Base-by-base conservation (phyloP, 2,797 vertebrate species). In the Ammospiza maritima region DNA sequence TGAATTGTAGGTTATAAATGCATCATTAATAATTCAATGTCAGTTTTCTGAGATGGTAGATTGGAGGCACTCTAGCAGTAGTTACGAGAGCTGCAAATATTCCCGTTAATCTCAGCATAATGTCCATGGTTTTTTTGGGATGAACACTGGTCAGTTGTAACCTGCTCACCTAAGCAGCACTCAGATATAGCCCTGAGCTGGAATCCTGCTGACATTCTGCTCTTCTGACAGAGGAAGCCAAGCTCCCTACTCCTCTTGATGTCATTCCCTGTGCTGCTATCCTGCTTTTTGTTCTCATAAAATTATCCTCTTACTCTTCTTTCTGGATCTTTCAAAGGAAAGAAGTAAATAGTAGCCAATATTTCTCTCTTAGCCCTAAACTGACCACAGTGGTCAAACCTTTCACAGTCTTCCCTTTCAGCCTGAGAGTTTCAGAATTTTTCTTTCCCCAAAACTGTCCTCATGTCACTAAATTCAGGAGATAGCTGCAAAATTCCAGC, bases 91-190 rank as follows among this genome's bases (percentile, higher is more conserved):
- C 36, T 85, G 51, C 60, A 81, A 90, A 44, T 40, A 40, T 51
- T 80, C 14, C 53, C 16, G 22, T 91, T 82, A 62, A 62, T 79
- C 64, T 73, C 81, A 48, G n/a, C 10, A 38, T 51, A 54, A 34
- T 16, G 25, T 58, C 56, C 26, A 1, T 29, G 30, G 0, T 7
- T 48, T 70, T 82, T 71, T 9, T 0, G 3, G 54, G 42, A 58
- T 0, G 5, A 54, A 5, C 42, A 14, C 44, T 0, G 18, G 54
- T 34, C 51, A 44, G 19, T 65, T 0, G 0, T 60, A 61, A 72
- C 66, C 73, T 44, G 62, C 57, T 94, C 57, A 53, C 69, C 72
- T 67, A 3, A 89, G 56, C 40, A 71, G 26, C 36, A 0, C 23
- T 34, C 53, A 56, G 74, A 40, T 11, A 1, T 5, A 15, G 6